Conservation (phyloP, 2,113 vertebrate species). For the Pogona vitticeps region DNA sequence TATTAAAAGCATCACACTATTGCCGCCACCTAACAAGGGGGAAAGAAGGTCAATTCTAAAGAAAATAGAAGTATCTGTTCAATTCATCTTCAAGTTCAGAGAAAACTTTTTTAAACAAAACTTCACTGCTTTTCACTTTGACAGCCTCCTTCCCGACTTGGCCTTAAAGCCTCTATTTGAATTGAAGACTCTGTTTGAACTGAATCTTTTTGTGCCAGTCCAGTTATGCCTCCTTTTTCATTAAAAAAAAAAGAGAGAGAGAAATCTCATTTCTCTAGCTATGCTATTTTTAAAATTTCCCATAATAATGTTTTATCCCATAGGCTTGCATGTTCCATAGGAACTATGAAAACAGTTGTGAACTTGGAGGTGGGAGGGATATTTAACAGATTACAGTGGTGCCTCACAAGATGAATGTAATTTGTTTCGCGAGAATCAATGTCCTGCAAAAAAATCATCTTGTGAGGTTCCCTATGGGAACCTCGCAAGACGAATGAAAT, state of each 20-base stretch:
- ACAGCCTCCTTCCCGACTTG: too few relatives aligned
- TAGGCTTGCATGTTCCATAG: not conserved
- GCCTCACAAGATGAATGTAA: too few relatives aligned
- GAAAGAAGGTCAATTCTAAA: not conserved
- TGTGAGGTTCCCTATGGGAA: too few relatives aligned
- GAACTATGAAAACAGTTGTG: too few relatives aligned
- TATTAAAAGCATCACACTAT: slow-evolving; percentile 18
- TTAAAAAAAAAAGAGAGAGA: too few relatives aligned
- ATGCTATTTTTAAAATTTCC: too few relatives aligned
- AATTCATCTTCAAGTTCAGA: not conserved
- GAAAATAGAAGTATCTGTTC: not conserved
- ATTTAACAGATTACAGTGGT: too few relatives aligned
- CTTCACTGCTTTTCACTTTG: not conserved
- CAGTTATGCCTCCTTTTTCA: not conserved
- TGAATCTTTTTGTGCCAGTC: not conserved
- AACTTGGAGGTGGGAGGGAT: not conserved
- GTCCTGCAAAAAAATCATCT: too few relatives aligned
- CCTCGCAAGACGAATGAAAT: too few relatives aligned
- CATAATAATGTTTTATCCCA: not conserved
- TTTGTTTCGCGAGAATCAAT: too few relatives aligned
- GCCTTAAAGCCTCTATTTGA: not conserved
- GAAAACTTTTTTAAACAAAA: not conserved
- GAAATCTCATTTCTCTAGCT: not conserved
- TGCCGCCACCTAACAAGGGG: not conserved
- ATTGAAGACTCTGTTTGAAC: not conserved